Conservation (phyloP, 2,797 vertebrate species). For the Sebastes melanostomus region DNA sequence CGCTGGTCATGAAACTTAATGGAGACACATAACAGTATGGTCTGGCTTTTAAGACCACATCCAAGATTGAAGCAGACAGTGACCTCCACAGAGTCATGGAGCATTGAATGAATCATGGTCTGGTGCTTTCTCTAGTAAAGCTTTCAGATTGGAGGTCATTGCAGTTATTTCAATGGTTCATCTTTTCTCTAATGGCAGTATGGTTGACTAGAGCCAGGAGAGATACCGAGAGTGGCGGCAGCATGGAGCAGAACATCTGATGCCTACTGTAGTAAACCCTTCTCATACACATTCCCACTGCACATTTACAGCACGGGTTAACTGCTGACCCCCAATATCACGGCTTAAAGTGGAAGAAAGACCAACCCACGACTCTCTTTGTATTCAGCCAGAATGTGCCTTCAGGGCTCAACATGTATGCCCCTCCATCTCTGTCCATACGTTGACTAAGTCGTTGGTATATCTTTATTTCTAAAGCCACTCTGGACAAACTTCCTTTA, state of each 20-base stretch:
- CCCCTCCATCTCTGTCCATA: not conserved
- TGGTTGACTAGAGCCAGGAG: constrained; percentile 46
- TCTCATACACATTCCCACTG: not conserved
- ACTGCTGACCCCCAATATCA: not conserved
- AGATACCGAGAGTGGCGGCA: constrained; percentile 33
- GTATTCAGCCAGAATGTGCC: not conserved
- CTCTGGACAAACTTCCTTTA: not conserved
- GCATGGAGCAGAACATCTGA: constrained; percentile 19
- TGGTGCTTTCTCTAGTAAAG: constrained; percentile 42
- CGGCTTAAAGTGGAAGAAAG: not conserved
- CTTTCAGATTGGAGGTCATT: constrained; percentile 52
- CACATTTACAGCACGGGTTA: not conserved
- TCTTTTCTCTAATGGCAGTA: constrained; percentile 55
- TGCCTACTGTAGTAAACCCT: not conserved
- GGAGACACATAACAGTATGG: constrained; percentile 18
- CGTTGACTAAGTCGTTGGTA: not conserved
- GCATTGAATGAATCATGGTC: constrained; percentile 54
- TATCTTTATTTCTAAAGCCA: not conserved
- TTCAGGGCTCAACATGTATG: not conserved
- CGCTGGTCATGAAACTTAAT: constrained; percentile 39
- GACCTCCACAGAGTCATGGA: constrained; percentile 36
- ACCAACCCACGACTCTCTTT: not conserved
- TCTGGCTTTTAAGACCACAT: constrained; percentile 42
- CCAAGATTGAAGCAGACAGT: constrained; percentile 28
- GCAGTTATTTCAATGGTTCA: constrained; percentile 45